These are phyloP conservation scores for Amphiprion percula DNA, from an alignment of 2,113 vertebrate species.

Conservation along the genomic window DNA sequence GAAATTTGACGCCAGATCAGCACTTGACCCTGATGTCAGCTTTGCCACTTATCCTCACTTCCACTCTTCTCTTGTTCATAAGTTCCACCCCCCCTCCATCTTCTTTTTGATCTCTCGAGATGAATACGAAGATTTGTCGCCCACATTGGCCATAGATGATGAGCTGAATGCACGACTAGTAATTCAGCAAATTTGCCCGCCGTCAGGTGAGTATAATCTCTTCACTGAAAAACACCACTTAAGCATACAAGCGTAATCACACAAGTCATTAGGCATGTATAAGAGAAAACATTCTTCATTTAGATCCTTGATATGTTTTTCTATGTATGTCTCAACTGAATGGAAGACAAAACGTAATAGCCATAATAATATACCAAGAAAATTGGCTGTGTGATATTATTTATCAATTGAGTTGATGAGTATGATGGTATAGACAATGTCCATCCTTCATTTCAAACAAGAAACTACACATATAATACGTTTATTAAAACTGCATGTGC, in stretches of 20 bases:
- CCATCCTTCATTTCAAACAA: background rate
- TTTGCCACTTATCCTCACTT: slow-evolving; percentile 42
- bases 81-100: slow-evolving; percentile 6
- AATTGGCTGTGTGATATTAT: slow-evolving; percentile 8
- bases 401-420: slow-evolving; percentile 2
- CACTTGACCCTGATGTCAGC: slow-evolving; percentile 75
- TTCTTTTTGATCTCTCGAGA: slow-evolving; percentile 60
- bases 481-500: background rate
- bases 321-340: background rate
- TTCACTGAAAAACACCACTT: slow-evolving; percentile 11
- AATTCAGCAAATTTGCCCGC: slow-evolving; percentile 48
- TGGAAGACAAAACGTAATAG: background rate
- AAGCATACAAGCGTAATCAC: background rate
- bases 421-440: slow-evolving; percentile 17
- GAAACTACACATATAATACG: background rate
- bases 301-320: background rate
- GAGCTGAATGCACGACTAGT: slow-evolving; percentile 33
- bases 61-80: slow-evolving; percentile 18
- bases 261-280: background rate
- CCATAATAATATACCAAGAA: background rate
- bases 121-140: slow-evolving; percentile 43
- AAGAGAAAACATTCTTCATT: slow-evolving; percentile 17
- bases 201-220: slow-evolving; percentile 48
- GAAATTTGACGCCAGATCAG: slow-evolving; percentile 72
- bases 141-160: slow-evolving; percentile 34